A percentile compares a stretch with the other conserved stretches of the same genome.
These are phyloP conservation scores for Microplitis deprimator DNA, from an alignment of 2,888 invertebrate species.

Conservation along the genomic window DNA sequence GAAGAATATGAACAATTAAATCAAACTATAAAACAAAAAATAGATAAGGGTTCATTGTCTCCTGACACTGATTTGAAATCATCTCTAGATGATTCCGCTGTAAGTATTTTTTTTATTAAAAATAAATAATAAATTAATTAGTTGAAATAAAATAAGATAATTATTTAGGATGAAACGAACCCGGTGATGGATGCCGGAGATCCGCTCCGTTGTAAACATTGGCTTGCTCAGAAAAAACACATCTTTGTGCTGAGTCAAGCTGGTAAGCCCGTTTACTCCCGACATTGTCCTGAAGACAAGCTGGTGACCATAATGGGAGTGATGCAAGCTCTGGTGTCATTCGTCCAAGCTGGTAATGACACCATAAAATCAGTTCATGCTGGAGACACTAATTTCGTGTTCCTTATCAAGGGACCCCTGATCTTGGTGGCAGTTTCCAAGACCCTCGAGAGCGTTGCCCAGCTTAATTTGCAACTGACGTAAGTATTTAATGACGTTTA, in stretches of 20 bases:
- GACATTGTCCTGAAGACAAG: conserved; percentile 86
- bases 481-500: conserved; percentile 72
- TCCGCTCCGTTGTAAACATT: conserved; percentile 80
- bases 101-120: not conserved
- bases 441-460: conserved; percentile 86
- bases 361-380: conserved; percentile 89
- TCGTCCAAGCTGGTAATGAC: conserved; percentile 88
- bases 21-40: not conserved
- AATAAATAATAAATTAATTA: not conserved
- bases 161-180: conserved; percentile 63
- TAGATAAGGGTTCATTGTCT: not conserved
- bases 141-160: not conserved
- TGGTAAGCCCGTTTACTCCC: conserved; percentile 96
- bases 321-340: conserved; percentile 93
- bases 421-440: conserved; percentile 92
- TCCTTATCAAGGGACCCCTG: conserved; percentile 90
- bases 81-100: not conserved
- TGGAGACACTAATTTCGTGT: conserved; percentile 90
- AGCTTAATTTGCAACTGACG: conserved; percentile 88
- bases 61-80: conserved; percentile 43
- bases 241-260: conserved; percentile 95
- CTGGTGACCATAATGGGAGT: conserved; percentile 95
- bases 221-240: conserved; percentile 89
- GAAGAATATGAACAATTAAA: conserved; percentile 77
- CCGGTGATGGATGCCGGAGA: conserved; percentile 73